Evolutionary conservation across 2,888 invertebrate genomes (phyloP).

Genomic region (Drosophila tanythrix): DNA sequence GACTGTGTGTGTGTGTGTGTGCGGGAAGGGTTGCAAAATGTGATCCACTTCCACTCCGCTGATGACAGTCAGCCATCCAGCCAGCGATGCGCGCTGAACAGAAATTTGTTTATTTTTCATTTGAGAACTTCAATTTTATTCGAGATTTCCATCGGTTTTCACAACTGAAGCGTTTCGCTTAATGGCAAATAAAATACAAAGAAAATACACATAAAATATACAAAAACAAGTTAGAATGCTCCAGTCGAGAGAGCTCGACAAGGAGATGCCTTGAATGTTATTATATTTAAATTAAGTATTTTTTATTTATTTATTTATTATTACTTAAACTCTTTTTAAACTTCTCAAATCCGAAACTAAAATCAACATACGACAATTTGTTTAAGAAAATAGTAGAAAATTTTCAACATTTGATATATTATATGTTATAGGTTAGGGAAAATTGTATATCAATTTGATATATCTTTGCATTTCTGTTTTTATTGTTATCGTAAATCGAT

Average conservation of each 20-base stretch:
- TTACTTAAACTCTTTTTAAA: not conserved
- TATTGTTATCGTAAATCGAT: no score
- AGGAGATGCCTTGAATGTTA: not conserved
- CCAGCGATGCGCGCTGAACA: conserved; percentile 53
- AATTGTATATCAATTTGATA: not conserved
- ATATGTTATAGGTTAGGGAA: not conserved
- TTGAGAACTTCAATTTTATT: conserved; percentile 62
- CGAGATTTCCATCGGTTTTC: conserved; percentile 50
- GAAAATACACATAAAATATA: conserved; percentile 4
- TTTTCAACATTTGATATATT: not conserved
- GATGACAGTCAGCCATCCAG: conserved; percentile 1
- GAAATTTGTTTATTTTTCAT: conserved; percentile 76
- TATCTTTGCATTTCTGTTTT: no score
- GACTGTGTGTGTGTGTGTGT: not conserved
- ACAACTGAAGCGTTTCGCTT: conserved; percentile 41
- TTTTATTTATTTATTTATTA: no score
- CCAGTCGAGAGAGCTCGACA: not conserved
- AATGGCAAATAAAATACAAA: conserved; percentile 19
- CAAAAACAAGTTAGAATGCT: not conserved
- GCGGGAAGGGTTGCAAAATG: conserved; percentile 49
- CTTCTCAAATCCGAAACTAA: not conserved
- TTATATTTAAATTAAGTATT: not conserved
- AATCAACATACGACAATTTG: no score
- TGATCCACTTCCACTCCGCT: conserved; percentile 44
- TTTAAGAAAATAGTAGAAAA: no score